These are phyloP conservation scores for Lagodon rhomboides DNA, from an alignment of 2,797 vertebrate species.

Conservation along the genomic window DNA sequence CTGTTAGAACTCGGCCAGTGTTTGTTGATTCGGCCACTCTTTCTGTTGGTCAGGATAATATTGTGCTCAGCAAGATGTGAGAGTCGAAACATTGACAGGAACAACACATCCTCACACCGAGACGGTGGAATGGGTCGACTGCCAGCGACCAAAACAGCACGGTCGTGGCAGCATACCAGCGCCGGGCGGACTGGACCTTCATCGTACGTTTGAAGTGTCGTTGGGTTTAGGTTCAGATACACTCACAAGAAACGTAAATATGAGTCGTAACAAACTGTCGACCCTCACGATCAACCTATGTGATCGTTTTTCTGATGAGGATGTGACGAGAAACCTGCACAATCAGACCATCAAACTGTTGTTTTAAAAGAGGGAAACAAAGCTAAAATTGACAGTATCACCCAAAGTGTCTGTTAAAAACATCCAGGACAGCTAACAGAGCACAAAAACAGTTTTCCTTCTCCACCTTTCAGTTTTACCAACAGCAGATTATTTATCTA, in stretches of 20 bases:
- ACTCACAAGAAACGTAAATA: no score
- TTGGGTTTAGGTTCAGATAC: no score
- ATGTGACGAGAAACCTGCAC: neutral
- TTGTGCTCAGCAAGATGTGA: neutral
- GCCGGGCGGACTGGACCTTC: no score
- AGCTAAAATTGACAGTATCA: neutral
- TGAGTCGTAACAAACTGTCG: no score
- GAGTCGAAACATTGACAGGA: neutral
- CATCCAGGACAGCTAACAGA: neutral
- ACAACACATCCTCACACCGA: no score
- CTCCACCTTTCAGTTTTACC: neutral
- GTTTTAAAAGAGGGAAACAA: neutral
- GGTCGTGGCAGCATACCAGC: no score
- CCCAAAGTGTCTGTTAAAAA: neutral
- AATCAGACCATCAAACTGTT: neutral
- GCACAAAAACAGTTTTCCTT: neutral
- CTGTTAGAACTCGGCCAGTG: neutral
- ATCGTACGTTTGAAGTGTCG: no score
- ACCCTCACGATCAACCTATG: no score
- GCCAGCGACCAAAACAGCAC: no score
- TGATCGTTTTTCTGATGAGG: no score
- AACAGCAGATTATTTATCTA: neutral
- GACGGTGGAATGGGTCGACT: neutral
- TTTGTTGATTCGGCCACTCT: neutral
- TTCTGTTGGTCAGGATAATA: neutral